Evolutionary conservation across 2,797 vertebrate genomes (phyloP).

Genomic region (Mormyrops attenuatus): DNA sequence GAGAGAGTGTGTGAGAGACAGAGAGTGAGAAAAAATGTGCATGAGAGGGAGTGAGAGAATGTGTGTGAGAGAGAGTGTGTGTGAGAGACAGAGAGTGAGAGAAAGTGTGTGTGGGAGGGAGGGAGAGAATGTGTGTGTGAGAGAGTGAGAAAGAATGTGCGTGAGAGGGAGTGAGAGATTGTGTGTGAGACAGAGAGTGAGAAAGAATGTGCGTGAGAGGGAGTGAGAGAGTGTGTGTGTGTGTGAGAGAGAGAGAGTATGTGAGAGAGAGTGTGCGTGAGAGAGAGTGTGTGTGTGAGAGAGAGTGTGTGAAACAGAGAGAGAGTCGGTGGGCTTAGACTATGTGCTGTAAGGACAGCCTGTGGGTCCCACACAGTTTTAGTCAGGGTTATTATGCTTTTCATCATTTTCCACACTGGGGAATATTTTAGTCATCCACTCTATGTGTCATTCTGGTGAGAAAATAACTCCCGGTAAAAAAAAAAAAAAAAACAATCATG

Average conservation of each 20-base stretch:
- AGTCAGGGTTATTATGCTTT: conserved; percentile 1
- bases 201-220: too few relatives aligned
- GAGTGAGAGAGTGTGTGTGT: too few relatives aligned
- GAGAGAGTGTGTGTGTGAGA: too few relatives aligned
- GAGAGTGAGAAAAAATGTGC: too few relatives aligned
- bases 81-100: background rate
- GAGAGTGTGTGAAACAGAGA: background rate
- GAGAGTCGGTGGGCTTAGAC: background rate
- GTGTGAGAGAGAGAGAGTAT: too few relatives aligned
- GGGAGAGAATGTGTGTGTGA: too few relatives aligned
- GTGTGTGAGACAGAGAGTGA: too few relatives aligned
- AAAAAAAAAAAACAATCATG: background rate
- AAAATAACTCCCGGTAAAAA: conserved; percentile 4
- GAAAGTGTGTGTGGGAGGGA: too few relatives aligned
- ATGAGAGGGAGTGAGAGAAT: background rate
- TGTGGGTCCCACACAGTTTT: background rate
- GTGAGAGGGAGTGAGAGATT: background rate
- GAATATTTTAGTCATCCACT: conserved; percentile 10
- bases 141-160: too few relatives aligned
- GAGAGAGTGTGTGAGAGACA: too few relatives aligned
- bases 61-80: too few relatives aligned
- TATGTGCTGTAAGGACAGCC: background rate
- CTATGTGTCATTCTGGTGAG: conserved; percentile 6
- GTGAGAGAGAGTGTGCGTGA: too few relatives aligned
- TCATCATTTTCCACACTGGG: background rate